These are phyloP conservation scores for Quadroppia sp. DNA, from an alignment of 2,888 invertebrate species.

Conservation along the genomic window DNA sequence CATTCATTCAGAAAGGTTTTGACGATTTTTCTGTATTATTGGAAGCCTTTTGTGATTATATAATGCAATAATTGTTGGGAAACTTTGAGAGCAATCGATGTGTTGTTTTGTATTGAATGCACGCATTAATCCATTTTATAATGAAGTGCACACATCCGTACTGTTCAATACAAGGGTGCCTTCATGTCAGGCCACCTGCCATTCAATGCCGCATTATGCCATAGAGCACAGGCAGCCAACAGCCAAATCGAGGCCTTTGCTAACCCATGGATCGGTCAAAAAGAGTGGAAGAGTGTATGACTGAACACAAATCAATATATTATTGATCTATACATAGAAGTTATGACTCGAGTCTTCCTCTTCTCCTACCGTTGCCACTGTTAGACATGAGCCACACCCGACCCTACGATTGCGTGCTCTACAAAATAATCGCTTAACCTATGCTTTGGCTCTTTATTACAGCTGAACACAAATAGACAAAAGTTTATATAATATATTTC, in stretches of 20 bases:
- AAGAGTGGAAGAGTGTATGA: not conserved
- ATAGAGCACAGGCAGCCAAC: conserved; percentile 7
- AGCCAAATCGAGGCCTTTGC: not conserved
- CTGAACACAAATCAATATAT: conserved; percentile 21
- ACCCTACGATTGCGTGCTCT: conserved; percentile 30
- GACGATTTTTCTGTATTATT: conserved; percentile 1
- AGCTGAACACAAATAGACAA: conserved; percentile 16
- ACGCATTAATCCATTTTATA: conserved; percentile 36
- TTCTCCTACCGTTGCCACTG: conserved; percentile 31
- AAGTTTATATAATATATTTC: conserved; percentile 21
- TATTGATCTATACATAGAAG: conserved; percentile 25
- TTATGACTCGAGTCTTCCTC: conserved; percentile 26
- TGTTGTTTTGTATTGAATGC: not conserved
- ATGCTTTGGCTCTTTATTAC: conserved; percentile 14
- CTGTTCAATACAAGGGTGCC: not conserved
- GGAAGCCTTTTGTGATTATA: not conserved
- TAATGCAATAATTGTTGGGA: conserved; percentile 1
- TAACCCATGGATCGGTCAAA: conserved; percentile 2
- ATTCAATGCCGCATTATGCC: not conserved
- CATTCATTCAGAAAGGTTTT: not conserved
- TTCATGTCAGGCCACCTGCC: conserved; percentile 20
- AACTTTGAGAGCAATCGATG: not conserved
- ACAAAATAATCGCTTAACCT: conserved; percentile 32
- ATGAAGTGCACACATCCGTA: conserved; percentile 33
- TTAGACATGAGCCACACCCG: conserved; percentile 32